Conservation (phyloP, 2,113 vertebrate species). For the Cheirogaleus medius region DNA sequence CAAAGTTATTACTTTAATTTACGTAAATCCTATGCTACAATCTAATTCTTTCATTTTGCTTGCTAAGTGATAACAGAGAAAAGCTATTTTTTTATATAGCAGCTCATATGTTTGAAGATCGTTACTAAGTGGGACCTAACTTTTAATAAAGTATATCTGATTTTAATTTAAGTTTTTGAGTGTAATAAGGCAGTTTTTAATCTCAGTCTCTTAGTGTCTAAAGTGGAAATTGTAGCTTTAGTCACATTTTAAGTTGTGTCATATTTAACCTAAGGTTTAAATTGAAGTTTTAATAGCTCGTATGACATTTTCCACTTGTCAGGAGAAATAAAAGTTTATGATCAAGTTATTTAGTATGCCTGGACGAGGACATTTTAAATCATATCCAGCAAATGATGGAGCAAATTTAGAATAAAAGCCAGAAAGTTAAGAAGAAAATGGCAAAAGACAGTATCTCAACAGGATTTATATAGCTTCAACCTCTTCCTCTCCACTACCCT, state of each 20-base stretch:
- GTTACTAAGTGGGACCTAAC: neutral
- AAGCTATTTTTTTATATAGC: neutral
- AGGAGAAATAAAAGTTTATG: slow-evolving; percentile 66
- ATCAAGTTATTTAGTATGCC: slow-evolving; percentile 54
- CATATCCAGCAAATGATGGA: neutral
- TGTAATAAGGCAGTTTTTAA: slow-evolving; percentile 35
- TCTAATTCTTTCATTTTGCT: slow-evolving; percentile 1
- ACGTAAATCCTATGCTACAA: neutral
- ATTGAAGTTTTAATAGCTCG: slow-evolving; percentile 51
- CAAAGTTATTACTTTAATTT: slow-evolving; percentile 63
- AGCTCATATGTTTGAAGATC: slow-evolving; percentile 11
- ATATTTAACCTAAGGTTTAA: slow-evolving; percentile 53
- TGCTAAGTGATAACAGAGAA: neutral
- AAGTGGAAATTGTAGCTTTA: slow-evolving; percentile 42
- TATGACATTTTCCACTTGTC: slow-evolving; percentile 73
- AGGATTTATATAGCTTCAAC: neutral
- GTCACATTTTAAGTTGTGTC: slow-evolving; percentile 42
- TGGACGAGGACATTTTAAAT: slow-evolving; percentile 24
- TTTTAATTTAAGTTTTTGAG: slow-evolving; percentile 45
- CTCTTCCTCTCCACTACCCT: neutral
- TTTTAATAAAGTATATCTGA: slow-evolving; percentile 51
- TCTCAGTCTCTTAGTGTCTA: neutral
- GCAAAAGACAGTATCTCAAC: neutral
- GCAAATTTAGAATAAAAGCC: slow-evolving; percentile 30
- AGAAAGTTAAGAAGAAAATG: slow-evolving; percentile 34